Percentiles rank a stretch among this genome's conserved stretches.
Evolutionary conservation across 2,888 invertebrate genomes (phyloP).

Genomic region (Temnothorax unifasciatus): DNA sequence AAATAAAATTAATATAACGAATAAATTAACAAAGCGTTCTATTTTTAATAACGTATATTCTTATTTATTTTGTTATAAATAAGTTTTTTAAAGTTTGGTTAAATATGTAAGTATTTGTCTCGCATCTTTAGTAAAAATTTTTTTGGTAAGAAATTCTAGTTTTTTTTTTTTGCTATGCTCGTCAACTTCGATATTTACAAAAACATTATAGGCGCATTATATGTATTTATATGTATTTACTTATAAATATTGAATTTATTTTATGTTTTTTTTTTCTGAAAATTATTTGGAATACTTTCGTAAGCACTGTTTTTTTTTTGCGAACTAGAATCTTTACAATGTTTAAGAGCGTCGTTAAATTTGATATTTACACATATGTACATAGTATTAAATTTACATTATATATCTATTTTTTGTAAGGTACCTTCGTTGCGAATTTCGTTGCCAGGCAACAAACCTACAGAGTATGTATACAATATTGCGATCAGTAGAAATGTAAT

Average conservation of each 20-base stretch:
- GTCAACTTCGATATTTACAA: conserved; percentile 26
- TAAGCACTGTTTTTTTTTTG: not conserved
- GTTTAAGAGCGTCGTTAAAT: not conserved
- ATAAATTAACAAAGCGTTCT: not conserved
- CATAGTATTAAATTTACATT: conserved; percentile 38
- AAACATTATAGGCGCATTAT: conserved; percentile 35
- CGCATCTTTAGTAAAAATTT: conserved; percentile 29
- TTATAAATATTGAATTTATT: conserved; percentile 23
- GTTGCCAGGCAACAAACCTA: conserved; percentile 41
- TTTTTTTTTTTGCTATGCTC: not conserved
- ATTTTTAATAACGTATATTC: conserved; percentile 7
- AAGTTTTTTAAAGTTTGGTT: conserved; percentile 9
- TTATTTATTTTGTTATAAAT: conserved; percentile 45
- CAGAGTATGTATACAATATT: conserved; percentile 21
- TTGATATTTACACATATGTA: conserved; percentile 51
- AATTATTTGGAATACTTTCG: conserved; percentile 17
- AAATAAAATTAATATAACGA: not conserved
- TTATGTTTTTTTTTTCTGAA: not conserved
- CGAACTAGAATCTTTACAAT: not conserved
- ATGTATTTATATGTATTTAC: conserved; percentile 6
- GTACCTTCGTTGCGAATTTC: conserved; percentile 51
- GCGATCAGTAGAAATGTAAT: not conserved
- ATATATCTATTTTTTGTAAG: not conserved
- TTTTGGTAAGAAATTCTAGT: conserved; percentile 40
- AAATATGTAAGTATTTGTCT: not conserved